These are phyloP conservation scores for Notospermus geniculatus DNA, from an alignment of 1,140 invertebrate species.

Conservation along the genomic window DNA sequence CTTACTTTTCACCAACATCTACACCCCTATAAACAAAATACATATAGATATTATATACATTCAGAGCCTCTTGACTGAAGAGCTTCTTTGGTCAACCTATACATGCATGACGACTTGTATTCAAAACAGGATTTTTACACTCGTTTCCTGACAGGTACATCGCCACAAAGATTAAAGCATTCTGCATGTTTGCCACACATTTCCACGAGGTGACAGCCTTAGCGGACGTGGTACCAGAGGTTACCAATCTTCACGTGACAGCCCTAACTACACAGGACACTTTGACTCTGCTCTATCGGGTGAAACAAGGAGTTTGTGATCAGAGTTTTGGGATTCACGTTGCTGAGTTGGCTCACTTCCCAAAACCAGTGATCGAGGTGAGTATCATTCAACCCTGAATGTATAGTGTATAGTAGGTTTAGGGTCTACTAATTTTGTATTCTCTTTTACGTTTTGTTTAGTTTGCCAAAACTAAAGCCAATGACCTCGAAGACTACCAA, in stretches of 20 bases:
- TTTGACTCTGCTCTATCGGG: constrained; percentile 83
- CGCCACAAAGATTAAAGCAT: constrained; percentile 78
- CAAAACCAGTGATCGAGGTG: constrained; percentile 66
- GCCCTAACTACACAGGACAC: constrained; percentile 69
- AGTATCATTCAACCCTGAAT: neutral
- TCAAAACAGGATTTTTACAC: neutral
- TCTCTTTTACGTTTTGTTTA: constrained; percentile 48
- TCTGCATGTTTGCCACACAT: constrained; percentile 95
- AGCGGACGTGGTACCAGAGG: constrained; percentile 66
- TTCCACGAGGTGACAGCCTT: constrained; percentile 88
- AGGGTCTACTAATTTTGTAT: no score
- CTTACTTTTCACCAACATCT: no score
- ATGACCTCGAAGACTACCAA: constrained; percentile 65
- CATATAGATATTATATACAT: no score
- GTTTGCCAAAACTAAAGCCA: constrained; percentile 68
- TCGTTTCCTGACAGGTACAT: constrained; percentile 69
- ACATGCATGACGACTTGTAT: neutral
- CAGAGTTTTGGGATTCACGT: constrained; percentile 96
- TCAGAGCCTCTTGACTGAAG: no score
- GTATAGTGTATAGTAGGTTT: neutral
- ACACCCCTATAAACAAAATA: no score
- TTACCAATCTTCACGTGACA: constrained; percentile 84
- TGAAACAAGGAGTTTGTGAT: constrained; percentile 73
- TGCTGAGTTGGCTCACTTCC: constrained; percentile 85
- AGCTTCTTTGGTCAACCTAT: neutral